Conservation (phyloP, 1,140 invertebrate genomes). For the Nasonia longicornis region DNA sequence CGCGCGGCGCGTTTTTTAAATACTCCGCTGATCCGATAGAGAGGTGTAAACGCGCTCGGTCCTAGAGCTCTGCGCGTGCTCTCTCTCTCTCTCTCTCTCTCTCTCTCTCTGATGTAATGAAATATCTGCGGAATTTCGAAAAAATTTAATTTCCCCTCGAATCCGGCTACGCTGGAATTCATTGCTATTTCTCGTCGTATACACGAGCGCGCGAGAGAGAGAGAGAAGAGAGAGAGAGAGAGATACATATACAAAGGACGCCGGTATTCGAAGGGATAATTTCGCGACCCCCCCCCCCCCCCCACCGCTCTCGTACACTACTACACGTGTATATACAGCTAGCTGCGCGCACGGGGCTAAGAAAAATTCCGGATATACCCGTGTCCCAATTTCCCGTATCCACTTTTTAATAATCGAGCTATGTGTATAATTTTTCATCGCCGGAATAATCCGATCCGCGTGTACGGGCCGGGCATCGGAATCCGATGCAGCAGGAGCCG, state of each 20-base stretch:
- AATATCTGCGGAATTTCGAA: conserved; percentile 39
- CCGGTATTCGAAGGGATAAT: no score
- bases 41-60: conserved; percentile 20
- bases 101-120: conserved; percentile 16
- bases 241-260: conserved; percentile 7
- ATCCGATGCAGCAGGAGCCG: conserved; percentile 19
- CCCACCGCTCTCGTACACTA: no score
- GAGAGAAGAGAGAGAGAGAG: neutral
- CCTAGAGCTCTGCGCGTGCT: neutral
- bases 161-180: conserved; percentile 23
- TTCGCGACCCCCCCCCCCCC: no score
- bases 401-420: conserved; percentile 24
- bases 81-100: no score
- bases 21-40: neutral
- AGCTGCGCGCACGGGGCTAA: neutral
- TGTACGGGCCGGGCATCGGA: conserved; percentile 17
- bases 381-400: conserved; percentile 20
- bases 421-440: conserved; percentile 12
- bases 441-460: neutral
- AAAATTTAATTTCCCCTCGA: conserved; percentile 41
- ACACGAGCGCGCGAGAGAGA: neutral
- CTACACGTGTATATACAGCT: neutral
- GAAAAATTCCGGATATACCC: conserved; percentile 31
- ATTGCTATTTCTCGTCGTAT: conserved; percentile 16
- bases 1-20: conserved; percentile 14